Evolutionary conservation across 2,113 vertebrate species (phyloP).

Genomic region (Plecturocebus donacophilus): DNA sequence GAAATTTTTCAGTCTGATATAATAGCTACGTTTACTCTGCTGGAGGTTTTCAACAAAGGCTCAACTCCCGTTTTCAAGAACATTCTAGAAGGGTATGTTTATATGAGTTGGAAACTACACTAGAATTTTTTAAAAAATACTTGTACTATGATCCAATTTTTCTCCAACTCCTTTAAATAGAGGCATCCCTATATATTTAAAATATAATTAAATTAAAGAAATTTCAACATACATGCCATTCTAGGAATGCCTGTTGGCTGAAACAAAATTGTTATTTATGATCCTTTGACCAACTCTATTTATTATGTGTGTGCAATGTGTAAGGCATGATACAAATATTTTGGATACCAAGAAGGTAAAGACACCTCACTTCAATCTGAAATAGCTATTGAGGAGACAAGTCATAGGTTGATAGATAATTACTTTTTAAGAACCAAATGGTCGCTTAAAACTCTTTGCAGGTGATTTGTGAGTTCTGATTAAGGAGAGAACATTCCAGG

Average conservation of each 20-base stretch:
- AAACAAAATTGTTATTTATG: not conserved
- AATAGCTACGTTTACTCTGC: not conserved
- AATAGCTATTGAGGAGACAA: not conserved
- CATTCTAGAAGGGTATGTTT: not conserved
- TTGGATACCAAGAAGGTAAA: not conserved
- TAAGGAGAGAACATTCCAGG: not conserved
- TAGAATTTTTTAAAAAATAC: not conserved
- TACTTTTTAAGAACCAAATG: not conserved
- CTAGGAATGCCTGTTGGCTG: not conserved
- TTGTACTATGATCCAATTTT: not conserved
- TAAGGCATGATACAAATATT: not conserved
- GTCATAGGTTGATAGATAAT: not conserved
- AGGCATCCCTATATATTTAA: not conserved
- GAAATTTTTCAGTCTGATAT: not conserved
- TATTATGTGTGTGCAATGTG: not conserved
- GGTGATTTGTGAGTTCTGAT: not conserved
- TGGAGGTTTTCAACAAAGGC: conserved; percentile 4
- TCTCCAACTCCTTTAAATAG: conserved; percentile 25
- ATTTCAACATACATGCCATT: not conserved
- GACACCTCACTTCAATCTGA: not conserved
- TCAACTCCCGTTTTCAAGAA: conserved; percentile 7
- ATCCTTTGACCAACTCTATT: not conserved
- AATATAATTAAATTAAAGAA: conserved; percentile 12
- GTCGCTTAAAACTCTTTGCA: not conserved
- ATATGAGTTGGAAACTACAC: not conserved